phyloP scores from a whole-genome alignment of 2,888 invertebrate genomes.

The Epistrophe eligans region DNA sequence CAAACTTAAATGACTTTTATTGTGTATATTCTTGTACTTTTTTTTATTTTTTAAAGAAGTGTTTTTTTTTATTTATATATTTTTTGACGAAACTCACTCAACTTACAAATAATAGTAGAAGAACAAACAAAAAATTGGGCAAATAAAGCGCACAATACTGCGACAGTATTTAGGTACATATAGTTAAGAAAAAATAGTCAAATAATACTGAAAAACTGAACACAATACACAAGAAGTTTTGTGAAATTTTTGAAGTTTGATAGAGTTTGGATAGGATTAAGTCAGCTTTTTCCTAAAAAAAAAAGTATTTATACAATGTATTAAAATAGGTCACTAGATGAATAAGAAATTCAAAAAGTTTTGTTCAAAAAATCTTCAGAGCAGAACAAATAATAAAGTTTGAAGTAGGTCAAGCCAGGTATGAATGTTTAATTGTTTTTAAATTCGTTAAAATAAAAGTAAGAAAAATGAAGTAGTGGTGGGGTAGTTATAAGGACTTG shows the following conservation, averaged over 20 bases:
- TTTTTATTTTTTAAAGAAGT: constrained; percentile 23
- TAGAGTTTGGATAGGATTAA: constrained; percentile 3
- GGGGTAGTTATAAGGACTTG: background rate
- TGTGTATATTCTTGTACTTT: constrained; percentile 30
- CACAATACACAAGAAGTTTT: constrained; percentile 38
- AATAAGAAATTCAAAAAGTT: background rate
- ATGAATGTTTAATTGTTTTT: constrained; percentile 4
- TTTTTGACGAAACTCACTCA: constrained; percentile 10
- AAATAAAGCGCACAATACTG: constrained; percentile 27
- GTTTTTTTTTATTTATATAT: constrained; percentile 17
- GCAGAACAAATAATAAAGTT: background rate
- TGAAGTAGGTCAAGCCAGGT: background rate
- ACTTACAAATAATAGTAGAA: constrained; percentile 18
- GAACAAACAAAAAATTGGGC: constrained; percentile 10
- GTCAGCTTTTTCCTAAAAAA: background rate
- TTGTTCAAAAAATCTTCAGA: background rate
- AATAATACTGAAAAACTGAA: background rate
- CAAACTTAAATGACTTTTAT: constrained; percentile 68
- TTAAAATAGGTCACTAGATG: constrained; percentile 28
- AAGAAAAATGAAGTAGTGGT: background rate
- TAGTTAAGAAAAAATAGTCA: background rate
- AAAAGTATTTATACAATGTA: constrained; percentile 9
- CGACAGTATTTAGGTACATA: constrained; percentile 22
- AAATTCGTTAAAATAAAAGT: background rate
- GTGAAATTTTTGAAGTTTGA: constrained; percentile 38